Percentiles rank a stretch among this genome's conserved stretches.
Conservation (phyloP, 2,113 vertebrate genomes). For the Plotosus lineatus region DNA sequence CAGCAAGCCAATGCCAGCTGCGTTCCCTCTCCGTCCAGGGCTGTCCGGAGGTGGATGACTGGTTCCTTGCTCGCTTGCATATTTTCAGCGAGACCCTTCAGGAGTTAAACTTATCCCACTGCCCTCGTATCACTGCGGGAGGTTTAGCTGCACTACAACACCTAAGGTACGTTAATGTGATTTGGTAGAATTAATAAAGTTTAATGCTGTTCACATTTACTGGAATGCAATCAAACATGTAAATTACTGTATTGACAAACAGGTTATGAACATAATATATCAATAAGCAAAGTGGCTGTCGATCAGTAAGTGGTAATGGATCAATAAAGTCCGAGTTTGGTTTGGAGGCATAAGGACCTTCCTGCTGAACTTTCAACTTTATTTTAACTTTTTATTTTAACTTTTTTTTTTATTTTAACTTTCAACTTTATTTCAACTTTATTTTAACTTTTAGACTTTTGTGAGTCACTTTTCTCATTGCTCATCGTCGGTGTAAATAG, state of each 20-base stretch:
- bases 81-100: conserved; percentile 69
- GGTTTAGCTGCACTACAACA: conserved; percentile 82
- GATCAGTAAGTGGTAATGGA: not conserved
- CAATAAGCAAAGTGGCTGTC: not conserved
- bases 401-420: too few relatives aligned
- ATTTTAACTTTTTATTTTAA: too few relatives aligned
- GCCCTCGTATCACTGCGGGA: conserved; percentile 73
- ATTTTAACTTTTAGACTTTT: too few relatives aligned
- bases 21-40: conserved; percentile 69
- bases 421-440: too few relatives aligned
- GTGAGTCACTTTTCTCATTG: too few relatives aligned
- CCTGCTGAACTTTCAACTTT: not conserved
- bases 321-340: too few relatives aligned
- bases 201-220: not conserved
- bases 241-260: not conserved
- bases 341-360: not conserved
- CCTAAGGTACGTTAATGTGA: conserved; percentile 69
- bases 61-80: conserved; percentile 79
- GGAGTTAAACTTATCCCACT: conserved; percentile 80
- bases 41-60: conserved; percentile 83
- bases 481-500: too few relatives aligned
- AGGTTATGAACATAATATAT: not conserved
- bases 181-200: not conserved
- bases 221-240: not conserved
- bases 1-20: conserved; percentile 67